Conservation (phyloP, 2,888 invertebrate species). For the Encarsia formosa region DNA sequence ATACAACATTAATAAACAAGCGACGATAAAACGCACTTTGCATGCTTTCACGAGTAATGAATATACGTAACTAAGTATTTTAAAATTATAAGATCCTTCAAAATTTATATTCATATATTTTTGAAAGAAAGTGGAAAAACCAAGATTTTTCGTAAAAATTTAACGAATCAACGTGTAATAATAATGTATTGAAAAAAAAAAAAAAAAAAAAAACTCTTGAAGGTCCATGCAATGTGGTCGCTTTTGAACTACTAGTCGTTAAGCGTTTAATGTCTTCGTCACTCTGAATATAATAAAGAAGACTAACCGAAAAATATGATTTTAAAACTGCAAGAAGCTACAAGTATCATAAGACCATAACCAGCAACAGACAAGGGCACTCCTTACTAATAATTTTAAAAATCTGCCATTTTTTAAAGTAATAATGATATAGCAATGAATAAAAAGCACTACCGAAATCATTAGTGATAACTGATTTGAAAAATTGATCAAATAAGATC, state of each 20-base stretch:
- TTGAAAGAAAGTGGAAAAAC: too few relatives aligned
- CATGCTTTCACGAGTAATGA: slow-evolving; percentile 4
- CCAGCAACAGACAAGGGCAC: slow-evolving; percentile 11
- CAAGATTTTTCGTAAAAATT: too few relatives aligned
- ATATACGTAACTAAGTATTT: neutral
- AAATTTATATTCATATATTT: too few relatives aligned
- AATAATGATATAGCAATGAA: neutral
- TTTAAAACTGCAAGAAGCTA: neutral
- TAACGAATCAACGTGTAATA: too few relatives aligned
- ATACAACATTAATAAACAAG: slow-evolving; percentile 1
- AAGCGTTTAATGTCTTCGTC: slow-evolving; percentile 29
- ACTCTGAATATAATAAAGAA: slow-evolving; percentile 1
- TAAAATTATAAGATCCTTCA: too few relatives aligned
- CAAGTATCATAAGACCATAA: neutral
- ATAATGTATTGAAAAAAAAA: too few relatives aligned
- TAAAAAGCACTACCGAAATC: too few relatives aligned
- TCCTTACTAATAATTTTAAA: slow-evolving; percentile 1
- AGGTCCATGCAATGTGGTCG: slow-evolving; percentile 11
- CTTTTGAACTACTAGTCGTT: slow-evolving; percentile 36
- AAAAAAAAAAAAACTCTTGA: too few relatives aligned
- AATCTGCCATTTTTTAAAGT: neutral
- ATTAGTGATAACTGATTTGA: too few relatives aligned
- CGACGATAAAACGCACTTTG: slow-evolving; percentile 2
- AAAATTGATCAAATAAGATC: too few relatives aligned
- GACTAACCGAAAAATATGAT: slow-evolving; percentile 5